Percentiles rank a stretch among this genome's conserved stretches.
Evolutionary conservation across 2,888 invertebrate species (phyloP).

Genomic region (Xanthia icteritia): DNA sequence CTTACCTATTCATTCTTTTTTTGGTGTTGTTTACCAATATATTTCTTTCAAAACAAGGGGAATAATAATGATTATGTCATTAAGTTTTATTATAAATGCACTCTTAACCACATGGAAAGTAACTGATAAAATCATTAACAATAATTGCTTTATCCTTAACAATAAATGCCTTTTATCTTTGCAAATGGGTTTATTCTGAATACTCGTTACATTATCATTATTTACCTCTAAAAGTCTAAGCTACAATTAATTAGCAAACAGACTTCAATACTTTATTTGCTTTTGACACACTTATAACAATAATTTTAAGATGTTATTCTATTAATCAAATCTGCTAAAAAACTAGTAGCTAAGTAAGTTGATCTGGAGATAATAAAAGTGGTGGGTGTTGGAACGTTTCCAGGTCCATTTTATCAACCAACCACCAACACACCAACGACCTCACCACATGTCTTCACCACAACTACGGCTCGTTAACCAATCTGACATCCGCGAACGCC

Average conservation of each 20-base stretch:
- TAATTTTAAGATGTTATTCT: conserved; percentile 41
- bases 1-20: not conserved
- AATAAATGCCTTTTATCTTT: conserved; percentile 7
- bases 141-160: conserved; percentile 7
- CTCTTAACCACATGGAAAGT: not conserved
- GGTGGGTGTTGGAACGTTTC: conserved; percentile 91
- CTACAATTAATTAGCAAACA: conserved; percentile 38
- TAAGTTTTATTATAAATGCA: not conserved
- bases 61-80: conserved; percentile 31
- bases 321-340: conserved; percentile 56
- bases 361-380: conserved; percentile 86
- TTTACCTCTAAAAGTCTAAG: conserved; percentile 33
- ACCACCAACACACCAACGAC: conserved; percentile 90
- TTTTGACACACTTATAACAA: conserved; percentile 46
- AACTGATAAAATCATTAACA: not conserved
- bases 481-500: conserved; percentile 87
- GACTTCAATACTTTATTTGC: conserved; percentile 37
- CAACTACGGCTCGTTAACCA: conserved; percentile 88
- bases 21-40: conserved; percentile 45
- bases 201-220: conserved; percentile 33
- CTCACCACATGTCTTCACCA: conserved; percentile 90
- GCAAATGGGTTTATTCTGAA: conserved; percentile 8
- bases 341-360: conserved; percentile 65
- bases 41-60: conserved; percentile 24
- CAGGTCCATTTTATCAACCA: conserved; percentile 91